Evolutionary conservation across 2,888 invertebrate species (phyloP), one percentile per base, ranked within the genome.

Genomic region (Therioaphis trifolii): DNA sequence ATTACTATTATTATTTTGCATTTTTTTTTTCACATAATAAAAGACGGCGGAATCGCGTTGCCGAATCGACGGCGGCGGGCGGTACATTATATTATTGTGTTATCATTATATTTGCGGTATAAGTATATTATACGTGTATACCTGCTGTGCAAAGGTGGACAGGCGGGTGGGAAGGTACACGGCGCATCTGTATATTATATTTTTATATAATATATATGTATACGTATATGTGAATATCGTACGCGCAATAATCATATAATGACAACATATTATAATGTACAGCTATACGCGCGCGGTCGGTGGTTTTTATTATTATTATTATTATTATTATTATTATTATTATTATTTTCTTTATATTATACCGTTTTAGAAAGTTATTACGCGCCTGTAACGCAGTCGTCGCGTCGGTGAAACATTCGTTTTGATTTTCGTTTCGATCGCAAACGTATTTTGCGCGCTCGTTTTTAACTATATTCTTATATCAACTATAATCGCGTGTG

Each of bases 351-450:
- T 58, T 24, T 75, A 11, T 7, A n/a, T 55, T 24, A 24, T 75
- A 75, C 55, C 58, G 75, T 75, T 75, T 75, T 75, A 75, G 75
- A 75, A 75, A 75, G 75, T 75, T 35, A 35, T 35, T 35, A 35
- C 35, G 35, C 35, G 35, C 35, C 3, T 7, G 35, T 7, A 3
- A 7, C 35, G 35, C 7, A 35, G 35, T 35, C 35, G 35, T 35
- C 35, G 7, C 35, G 4, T 3, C 35, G 35, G 4, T n/a, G n/a
- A 35, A 35, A 35, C 4, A 35, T 7, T 7, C 3, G 35, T 35
- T 35, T 35, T 7, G 7, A 35, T 35, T 35, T 35, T 35, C 35
- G 7, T 35, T 35, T 35, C 35, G 35, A 5, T 35, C 7, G 35
- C 35, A 35, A n/a, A 35, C 35, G 35, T 35, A 5, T 35, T 35